phyloP scores from a whole-genome alignment of 2,888 invertebrate genomes.

The Nasonia oneida region DNA sequence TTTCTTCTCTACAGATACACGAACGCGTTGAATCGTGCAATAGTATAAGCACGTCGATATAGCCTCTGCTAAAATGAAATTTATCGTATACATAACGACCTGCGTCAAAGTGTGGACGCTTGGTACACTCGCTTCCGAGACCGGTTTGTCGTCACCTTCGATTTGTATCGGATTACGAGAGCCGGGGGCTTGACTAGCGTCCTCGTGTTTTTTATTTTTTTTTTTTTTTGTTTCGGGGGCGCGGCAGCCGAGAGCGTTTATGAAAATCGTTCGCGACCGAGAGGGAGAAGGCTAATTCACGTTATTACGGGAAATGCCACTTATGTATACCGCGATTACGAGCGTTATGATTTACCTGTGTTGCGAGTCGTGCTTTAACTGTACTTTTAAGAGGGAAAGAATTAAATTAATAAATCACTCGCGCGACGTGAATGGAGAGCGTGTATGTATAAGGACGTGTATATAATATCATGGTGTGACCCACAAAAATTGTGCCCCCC shows the following conservation, averaged over 20 bases:
- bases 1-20: not conserved
- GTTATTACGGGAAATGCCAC: not conserved
- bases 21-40: not conserved
- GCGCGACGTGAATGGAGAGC: not conserved
- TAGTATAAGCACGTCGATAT: not conserved
- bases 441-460: too few species aligned
- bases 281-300: not conserved
- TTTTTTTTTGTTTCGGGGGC: not conserved
- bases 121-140: conserved; percentile 6
- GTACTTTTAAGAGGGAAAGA: conserved; percentile 1
- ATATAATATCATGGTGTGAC: not conserved
- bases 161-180: conserved; percentile 35
- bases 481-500: conserved; percentile 7
- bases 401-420: not conserved
- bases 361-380: not conserved
- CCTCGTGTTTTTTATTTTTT: not conserved
- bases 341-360: not conserved
- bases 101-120: not conserved
- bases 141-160: conserved; percentile 27
- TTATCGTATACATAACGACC: not conserved
- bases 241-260: not conserved
- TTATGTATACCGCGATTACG: not conserved
- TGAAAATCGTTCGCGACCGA: not conserved
- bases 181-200: not conserved
- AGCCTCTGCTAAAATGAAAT: not conserved